A percentile compares a stretch with the other conserved stretches of the same genome.
These are phyloP conservation scores for Rafetus swinhoei DNA, from an alignment of 2,113 vertebrate genomes.

Conservation along the genomic window DNA sequence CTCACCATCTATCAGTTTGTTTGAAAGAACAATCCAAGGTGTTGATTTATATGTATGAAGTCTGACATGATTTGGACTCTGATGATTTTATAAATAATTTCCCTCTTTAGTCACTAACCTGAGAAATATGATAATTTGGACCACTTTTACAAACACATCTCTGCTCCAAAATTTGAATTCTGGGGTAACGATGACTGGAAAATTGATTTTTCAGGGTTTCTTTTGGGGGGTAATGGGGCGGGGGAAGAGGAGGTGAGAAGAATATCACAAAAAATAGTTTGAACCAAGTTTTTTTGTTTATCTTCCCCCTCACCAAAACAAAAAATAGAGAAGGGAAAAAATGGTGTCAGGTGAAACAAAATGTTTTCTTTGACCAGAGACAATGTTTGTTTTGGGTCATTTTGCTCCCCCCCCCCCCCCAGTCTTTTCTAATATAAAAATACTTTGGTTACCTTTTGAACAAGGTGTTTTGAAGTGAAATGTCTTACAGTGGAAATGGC, in stretches of 20 bases:
- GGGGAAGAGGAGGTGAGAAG: accelerated
- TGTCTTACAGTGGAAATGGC: not conserved
- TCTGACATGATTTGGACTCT: not conserved
- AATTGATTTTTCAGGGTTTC: not conserved
- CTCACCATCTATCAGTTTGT: not conserved
- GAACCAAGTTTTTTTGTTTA: not conserved
- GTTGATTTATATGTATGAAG: not conserved
- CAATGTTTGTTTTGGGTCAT: not conserved
- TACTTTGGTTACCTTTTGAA: not conserved
- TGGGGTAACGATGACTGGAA: not conserved
- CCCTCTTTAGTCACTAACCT: not conserved
- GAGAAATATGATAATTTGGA: not conserved
- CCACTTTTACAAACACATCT: not conserved
- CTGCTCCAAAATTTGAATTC: not conserved
- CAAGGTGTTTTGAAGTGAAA: not conserved
- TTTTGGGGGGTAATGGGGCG: too few relatives aligned
- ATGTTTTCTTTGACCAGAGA: not conserved
- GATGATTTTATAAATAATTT: not conserved
- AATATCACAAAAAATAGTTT: too few relatives aligned
- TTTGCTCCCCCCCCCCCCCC: not conserved
- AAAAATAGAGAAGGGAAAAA: too few relatives aligned
- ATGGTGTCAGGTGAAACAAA: not conserved
- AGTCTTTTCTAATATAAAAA: not conserved
- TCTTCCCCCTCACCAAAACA: not conserved
- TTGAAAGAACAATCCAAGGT: not conserved